Base-by-base conservation (phyloP, 1,140 invertebrate species). In the Coenobita brevimanus region DNA sequence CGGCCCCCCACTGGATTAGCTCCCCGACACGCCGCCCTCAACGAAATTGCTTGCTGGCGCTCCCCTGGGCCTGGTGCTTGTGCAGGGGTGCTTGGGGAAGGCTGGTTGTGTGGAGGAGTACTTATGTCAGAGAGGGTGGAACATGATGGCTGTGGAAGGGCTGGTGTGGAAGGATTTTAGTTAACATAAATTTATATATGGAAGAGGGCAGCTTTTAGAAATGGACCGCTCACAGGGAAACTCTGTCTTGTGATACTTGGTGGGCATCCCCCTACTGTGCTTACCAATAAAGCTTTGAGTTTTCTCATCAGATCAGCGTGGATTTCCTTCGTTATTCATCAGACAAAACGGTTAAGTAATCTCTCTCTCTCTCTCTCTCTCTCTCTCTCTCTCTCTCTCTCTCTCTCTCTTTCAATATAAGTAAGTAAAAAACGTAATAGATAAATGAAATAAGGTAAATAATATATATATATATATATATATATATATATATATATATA, bases 11-110 rank as follows among this genome's bases (percentile, higher is more conserved):
- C 71, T 60, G 82, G 46, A 62, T 38, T 36, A 43, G 46, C 46
- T 54, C 71, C 27, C 43, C 54, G 17, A 8, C 46, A 41, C 27
- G 43, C 80, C 15, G 41, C 80, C n/a, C 27, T 69, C 24, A 50
- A 10, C 41, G 24, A 71, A 69, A 82, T 82, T 82, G 80, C 80
- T 82, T 71, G 36, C 64, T 62, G 6, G 8, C 27, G 62, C 13
- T 36, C 82, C 64, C 82, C 24, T 30, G 46, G 30, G 38, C 41
- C 46, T 46, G 1, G 8, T 60, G 13, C 76, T 27, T 36, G 15
- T 3, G 33, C 3, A 4, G 30, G 33, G n/a, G 24, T 33, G 69
- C 4, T 36, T 8, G 24, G 6, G n/a, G 43, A 17, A 30, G 76
- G 43, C 6, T 2, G 46, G 13, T 2, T 33, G 17, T 10, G 6